Percentiles rank a stretch among this genome's conserved stretches.
Evolutionary conservation across 2,888 invertebrate species (phyloP).

Genomic region (Heterodera filipjevi): DNA sequence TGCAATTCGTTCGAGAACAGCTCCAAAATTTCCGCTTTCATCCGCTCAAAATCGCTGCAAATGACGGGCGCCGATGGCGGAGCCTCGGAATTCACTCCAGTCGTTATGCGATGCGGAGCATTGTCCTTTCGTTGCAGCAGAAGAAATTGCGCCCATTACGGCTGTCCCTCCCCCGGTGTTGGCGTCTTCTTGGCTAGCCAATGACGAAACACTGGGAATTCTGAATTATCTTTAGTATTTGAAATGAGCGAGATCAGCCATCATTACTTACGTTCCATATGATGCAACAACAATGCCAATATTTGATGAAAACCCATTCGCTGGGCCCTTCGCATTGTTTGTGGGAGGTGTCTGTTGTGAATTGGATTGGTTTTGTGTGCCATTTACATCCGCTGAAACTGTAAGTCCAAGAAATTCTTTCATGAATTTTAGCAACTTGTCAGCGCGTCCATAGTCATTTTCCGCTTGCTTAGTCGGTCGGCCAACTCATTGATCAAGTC

Average conservation of each 20-base stretch:
- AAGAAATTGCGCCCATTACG: too few relatives aligned
- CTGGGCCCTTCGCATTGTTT: background rate
- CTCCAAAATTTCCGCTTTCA: slow-evolving; percentile 22
- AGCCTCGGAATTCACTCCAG: background rate
- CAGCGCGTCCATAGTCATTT: slow-evolving; percentile 18
- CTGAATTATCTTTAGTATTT: background rate
- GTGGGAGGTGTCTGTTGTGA: background rate
- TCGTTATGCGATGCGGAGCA: background rate
- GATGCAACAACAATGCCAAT: background rate
- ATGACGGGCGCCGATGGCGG: background rate
- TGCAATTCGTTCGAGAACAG: slow-evolving; percentile 8
- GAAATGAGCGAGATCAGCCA: background rate
- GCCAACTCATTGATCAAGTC: slow-evolving; percentile 19
- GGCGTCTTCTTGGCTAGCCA: slow-evolving; percentile 24
- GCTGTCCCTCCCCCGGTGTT: background rate
- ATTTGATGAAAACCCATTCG: background rate
- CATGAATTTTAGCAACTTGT: background rate
- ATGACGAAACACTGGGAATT: slow-evolving; percentile 24
- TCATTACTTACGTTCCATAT: background rate
- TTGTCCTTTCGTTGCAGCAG: background rate
- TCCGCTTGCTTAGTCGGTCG: slow-evolving; percentile 23
- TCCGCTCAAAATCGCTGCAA: slow-evolving; percentile 10
- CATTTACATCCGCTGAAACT: background rate
- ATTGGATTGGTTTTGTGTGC: background rate
- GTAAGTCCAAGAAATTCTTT: background rate